Conservation (phyloP, 37 sponge, comb jelly and placozoan genomes). For the Crambe crambe region DNA sequence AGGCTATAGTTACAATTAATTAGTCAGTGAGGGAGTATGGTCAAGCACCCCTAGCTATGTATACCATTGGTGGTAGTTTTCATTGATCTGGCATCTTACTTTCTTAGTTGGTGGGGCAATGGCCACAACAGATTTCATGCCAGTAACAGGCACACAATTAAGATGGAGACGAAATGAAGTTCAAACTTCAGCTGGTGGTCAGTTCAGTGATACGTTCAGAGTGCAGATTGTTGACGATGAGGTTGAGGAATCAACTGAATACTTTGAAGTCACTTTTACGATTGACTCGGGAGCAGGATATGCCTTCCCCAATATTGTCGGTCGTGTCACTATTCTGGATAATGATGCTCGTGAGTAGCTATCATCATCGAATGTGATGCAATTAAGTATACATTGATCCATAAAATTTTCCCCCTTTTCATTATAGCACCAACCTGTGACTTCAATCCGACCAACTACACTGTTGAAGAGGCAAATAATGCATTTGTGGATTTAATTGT, state of each 20-base stretch:
- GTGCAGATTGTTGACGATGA: background rate
- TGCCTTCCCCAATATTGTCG: background rate
- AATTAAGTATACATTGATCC: background rate
- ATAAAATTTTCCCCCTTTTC: background rate
- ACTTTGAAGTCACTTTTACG: background rate
- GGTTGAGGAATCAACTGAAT: background rate
- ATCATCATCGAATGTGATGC: no score
- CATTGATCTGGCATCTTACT: background rate
- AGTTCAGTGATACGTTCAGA: background rate
- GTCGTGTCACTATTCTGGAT: background rate
- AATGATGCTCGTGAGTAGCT: slow-evolving; percentile 3
- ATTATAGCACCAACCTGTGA: background rate
- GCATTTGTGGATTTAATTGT: background rate
- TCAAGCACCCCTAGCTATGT: no score
- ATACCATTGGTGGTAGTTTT: no score
- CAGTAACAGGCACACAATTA: background rate
- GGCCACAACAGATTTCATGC: background rate
- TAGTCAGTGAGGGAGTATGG: no score
- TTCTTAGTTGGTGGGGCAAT: background rate
- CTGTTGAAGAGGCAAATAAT: background rate
- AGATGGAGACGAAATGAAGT: background rate
- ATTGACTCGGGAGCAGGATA: background rate
- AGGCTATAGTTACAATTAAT: no score
- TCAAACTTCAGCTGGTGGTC: background rate
- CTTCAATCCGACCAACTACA: background rate